phyloP scores from a whole-genome alignment of 2,888 invertebrate species.

The Bursaphelenchus okinawaensis region DNA sequence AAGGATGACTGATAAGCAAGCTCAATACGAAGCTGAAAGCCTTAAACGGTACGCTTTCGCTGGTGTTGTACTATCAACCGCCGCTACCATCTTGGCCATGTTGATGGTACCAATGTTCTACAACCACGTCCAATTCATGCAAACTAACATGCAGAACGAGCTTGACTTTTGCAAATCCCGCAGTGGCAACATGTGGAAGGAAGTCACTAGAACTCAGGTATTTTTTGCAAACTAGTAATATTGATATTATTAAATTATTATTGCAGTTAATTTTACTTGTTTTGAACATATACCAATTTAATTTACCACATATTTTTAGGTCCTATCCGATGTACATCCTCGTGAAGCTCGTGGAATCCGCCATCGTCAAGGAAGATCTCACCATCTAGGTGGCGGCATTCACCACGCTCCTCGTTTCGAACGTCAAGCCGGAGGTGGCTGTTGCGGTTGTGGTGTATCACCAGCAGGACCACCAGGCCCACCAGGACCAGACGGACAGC shows the following conservation, averaged over 20 bases:
- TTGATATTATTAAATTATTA: too few species aligned
- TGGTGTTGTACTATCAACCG: constrained; percentile 38
- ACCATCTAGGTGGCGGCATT: background rate
- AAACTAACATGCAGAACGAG: constrained; percentile 44
- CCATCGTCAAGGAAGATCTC: background rate
- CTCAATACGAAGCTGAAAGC: constrained; percentile 23
- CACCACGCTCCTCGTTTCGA: background rate
- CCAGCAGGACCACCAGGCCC: constrained; percentile 36
- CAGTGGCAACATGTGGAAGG: constrained; percentile 38
- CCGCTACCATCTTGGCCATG: constrained; percentile 39
- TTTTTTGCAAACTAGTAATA: too few species aligned
- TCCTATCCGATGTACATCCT: constrained; percentile 20
- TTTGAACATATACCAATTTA: too few species aligned
- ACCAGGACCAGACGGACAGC: constrained; percentile 22
- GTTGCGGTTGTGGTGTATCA: constrained; percentile 39
- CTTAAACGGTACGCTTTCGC: constrained; percentile 35
- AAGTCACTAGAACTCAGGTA: constrained; percentile 41
- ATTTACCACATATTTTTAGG: too few species aligned
- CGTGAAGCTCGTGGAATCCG: constrained; percentile 20
- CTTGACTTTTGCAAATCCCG: constrained; percentile 45
- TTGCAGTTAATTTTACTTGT: too few species aligned
- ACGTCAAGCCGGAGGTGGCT: constrained; percentile 24
- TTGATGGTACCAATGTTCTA: constrained; percentile 43
- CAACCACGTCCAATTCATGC: constrained; percentile 50
- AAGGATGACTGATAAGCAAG: constrained; percentile 1